These are phyloP conservation scores for Prionailurus bengalensis DNA, from an alignment of 2,113 vertebrate species.

Conservation along the genomic window DNA sequence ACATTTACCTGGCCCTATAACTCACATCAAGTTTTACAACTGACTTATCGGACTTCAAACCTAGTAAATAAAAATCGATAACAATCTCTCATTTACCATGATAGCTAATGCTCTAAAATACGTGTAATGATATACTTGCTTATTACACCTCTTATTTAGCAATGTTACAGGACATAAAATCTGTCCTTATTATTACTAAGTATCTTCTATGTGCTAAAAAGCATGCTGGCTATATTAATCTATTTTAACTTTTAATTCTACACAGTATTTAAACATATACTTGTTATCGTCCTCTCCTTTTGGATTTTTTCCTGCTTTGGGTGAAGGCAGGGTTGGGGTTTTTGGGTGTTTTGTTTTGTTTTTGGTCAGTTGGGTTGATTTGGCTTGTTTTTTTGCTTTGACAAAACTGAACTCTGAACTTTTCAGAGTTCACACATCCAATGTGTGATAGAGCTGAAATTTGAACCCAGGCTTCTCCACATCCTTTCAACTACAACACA, in stretches of 20 bases:
- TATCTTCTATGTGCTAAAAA: background rate
- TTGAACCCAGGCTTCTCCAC: conserved; percentile 17
- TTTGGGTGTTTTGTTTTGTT: background rate
- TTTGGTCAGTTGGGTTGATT: background rate
- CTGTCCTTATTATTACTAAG: background rate
- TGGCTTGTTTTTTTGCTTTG: conserved; percentile 49
- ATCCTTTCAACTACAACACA: conserved; percentile 42
- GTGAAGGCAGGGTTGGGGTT: background rate
- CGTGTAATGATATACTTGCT: background rate
- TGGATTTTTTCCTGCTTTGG: background rate
- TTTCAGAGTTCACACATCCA: conserved; percentile 51
- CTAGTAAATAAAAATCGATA: conserved; percentile 54
- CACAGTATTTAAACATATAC: background rate
- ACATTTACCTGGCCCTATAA: conserved; percentile 2
- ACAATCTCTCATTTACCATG: background rate
- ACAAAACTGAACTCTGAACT: conserved; percentile 70
- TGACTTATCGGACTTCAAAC: conserved; percentile 56
- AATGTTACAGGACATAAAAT: background rate
- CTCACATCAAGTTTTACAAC: conserved; percentile 29
- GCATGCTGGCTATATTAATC: background rate
- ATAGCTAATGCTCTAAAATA: conserved; percentile 23
- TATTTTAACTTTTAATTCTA: background rate
- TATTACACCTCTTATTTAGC: background rate
- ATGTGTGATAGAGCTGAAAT: conserved; percentile 57
- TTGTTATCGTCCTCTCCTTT: background rate